Conservation (phyloP, 2,797 vertebrate genomes). For the Coreius guichenoti region DNA sequence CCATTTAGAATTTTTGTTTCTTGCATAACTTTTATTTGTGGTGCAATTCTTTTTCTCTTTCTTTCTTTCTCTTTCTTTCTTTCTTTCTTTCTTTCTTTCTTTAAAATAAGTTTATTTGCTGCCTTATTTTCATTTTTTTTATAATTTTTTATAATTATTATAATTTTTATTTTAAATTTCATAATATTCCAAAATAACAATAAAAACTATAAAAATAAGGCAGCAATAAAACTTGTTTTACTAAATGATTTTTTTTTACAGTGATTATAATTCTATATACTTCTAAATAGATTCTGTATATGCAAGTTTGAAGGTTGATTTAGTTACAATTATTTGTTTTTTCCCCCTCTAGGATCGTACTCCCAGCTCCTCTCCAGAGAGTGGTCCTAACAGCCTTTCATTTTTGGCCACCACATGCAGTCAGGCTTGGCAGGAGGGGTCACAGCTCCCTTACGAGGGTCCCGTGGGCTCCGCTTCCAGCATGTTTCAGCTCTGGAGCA, state of each 20-base stretch:
- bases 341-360: conserved; percentile 78
- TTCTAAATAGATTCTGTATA: neutral
- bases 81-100: neutral
- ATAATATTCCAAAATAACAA: neutral
- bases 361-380: conserved; percentile 83
- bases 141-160: neutral
- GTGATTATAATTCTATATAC: neutral
- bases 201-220: neutral
- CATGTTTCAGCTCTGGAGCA: conserved; percentile 90
- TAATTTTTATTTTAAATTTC: neutral
- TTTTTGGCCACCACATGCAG: conserved; percentile 84
- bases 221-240: neutral
- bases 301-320: neutral
- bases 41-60: neutral
- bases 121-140: neutral
- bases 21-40: neutral
- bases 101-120: neutral
- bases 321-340: conserved; percentile 3
- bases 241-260: no score
- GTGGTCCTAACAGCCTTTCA: conserved; percentile 76
- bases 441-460: conserved; percentile 81
- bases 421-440: conserved; percentile 81
- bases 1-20: neutral
- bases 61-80: conserved; percentile 12
- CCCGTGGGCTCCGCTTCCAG: conserved; percentile 78